These are phyloP conservation scores for Hoplodrina ambigua DNA, from an alignment of 2,888 invertebrate genomes.

Conservation along the genomic window DNA sequence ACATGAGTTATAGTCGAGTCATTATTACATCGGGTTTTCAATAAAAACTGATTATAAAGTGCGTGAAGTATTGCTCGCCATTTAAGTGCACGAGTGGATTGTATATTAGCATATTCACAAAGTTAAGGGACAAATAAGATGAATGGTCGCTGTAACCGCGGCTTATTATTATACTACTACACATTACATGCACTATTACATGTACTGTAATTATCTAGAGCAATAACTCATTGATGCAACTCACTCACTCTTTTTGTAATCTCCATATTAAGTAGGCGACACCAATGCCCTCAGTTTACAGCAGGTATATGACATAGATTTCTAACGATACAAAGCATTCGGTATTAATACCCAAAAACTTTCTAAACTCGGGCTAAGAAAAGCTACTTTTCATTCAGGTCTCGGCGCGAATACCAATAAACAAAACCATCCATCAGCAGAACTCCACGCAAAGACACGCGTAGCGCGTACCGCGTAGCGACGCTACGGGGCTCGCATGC, in stretches of 20 bases:
- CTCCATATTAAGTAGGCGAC: background rate
- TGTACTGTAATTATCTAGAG: background rate
- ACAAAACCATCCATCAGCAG: slow-evolving; percentile 49
- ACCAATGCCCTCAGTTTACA: background rate
- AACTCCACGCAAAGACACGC: slow-evolving; percentile 7
- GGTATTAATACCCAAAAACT: background rate
- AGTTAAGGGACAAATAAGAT: background rate
- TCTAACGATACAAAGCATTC: too few relatives aligned
- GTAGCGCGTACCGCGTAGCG: background rate
- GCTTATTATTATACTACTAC: background rate
- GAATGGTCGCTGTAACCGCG: background rate
- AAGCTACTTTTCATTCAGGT: slow-evolving; percentile 10
- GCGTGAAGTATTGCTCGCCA: background rate
- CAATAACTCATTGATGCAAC: background rate
- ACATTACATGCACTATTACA: background rate
- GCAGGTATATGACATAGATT: background rate
- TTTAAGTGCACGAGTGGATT: slow-evolving; percentile 2
- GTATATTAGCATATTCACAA: background rate
- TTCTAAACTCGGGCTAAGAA: background rate
- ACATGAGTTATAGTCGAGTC: background rate
- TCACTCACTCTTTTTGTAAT: background rate
- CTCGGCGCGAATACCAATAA: slow-evolving; percentile 48
- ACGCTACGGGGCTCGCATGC: background rate
- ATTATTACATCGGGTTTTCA: slow-evolving; percentile 7
- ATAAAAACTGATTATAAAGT: slow-evolving; percentile 7